Evolutionary conservation across 2,113 vertebrate species (phyloP).

Genomic region (Pelusios castaneus): DNA sequence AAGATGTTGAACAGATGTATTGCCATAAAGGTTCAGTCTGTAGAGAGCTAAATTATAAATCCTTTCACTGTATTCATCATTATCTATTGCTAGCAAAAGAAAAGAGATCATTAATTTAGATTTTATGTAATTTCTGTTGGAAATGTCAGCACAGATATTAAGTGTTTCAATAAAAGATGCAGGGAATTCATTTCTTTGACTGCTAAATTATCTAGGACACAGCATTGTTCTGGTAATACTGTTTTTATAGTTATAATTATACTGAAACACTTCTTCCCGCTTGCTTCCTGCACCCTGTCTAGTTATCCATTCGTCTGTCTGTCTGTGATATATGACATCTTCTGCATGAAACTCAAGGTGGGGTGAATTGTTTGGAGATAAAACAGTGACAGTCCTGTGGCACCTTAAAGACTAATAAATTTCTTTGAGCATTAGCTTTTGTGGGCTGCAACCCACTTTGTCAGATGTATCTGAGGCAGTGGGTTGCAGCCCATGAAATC

Average conservation of each 20-base stretch:
- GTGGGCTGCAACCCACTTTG: too few relatives aligned
- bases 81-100: neutral
- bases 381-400: too few relatives aligned
- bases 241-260: neutral
- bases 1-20: neutral
- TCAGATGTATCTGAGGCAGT: too few relatives aligned
- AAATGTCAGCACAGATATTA: neutral
- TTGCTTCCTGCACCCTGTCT: neutral
- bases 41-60: neutral
- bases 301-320: neutral
- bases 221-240: neutral
- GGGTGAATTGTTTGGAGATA: neutral
- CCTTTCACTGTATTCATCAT: neutral
- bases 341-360: neutral
- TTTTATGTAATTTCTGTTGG: neutral
- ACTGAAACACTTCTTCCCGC: neutral
- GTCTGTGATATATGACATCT: neutral
- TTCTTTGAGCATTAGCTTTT: too few relatives aligned
- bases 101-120: neutral
- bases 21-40: neutral
- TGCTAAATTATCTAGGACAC: fast-evolving
- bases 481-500: too few relatives aligned
- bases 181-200: neutral
- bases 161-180: neutral
- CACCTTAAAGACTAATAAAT: too few relatives aligned